These are phyloP conservation scores for Crematogaster levior DNA, from an alignment of 2,888 invertebrate species.

Conservation along the genomic window DNA sequence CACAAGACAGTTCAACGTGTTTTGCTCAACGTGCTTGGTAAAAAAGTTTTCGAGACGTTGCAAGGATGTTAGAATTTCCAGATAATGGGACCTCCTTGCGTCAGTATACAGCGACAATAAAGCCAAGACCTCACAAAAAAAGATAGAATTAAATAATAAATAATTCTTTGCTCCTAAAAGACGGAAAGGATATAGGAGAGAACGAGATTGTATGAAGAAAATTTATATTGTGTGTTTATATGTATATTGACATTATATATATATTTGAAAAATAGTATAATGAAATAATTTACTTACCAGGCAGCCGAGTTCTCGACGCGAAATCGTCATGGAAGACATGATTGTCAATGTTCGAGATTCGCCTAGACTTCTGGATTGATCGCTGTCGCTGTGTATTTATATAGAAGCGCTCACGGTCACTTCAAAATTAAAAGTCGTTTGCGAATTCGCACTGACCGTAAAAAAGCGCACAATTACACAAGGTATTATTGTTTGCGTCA, in stretches of 20 bases:
- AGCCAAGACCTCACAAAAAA: slow-evolving; percentile 12
- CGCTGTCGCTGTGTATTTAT: background rate
- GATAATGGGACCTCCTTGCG: background rate
- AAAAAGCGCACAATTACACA: background rate
- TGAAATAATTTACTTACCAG: slow-evolving; percentile 15
- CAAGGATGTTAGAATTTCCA: background rate
- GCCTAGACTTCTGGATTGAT: background rate
- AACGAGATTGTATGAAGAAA: background rate
- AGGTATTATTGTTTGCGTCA: background rate
- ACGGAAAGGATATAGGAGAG: background rate
- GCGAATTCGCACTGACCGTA: slow-evolving; percentile 6
- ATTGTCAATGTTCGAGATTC: background rate
- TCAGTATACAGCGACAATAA: background rate
- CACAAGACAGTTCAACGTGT: background rate
- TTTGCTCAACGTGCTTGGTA: background rate
- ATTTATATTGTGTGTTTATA: background rate
- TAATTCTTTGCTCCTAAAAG: background rate
- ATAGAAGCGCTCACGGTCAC: slow-evolving; percentile 22
- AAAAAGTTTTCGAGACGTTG: background rate
- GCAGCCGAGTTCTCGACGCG: background rate
- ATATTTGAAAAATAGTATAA: background rate
- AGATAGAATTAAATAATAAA: background rate
- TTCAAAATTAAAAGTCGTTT: slow-evolving; percentile 11
- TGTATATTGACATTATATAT: too few relatives aligned
- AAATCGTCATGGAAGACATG: background rate